Base-by-base conservation (phyloP, 2,888 invertebrate species). In the Unio pictorum region DNA sequence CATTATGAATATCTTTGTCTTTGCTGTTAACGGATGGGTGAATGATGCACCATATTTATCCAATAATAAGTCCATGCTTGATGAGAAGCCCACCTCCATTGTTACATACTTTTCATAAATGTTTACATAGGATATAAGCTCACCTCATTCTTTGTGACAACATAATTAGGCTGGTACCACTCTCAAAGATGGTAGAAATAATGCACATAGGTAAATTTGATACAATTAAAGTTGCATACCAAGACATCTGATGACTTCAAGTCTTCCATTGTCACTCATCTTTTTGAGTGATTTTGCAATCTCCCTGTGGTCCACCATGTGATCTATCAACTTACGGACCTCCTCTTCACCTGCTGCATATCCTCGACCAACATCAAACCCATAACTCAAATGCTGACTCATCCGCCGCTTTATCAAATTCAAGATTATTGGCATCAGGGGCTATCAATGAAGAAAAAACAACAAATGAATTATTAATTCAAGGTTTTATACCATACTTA, bases 311-410 rank as follows among this genome's bases (percentile, higher is more conserved):
- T 91, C 90, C 0, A 90, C 87, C 81, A 91, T 85, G 77, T 92
- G 92, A 0, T 92, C 92, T 1, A 93, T 87, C 3, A 92, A 87
- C 60, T 90, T 91, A 70, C 91, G 88, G 0, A 93, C 92, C 76
- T 93, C 93, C 76, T 93, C 93, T 58, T 93, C 92, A 0, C 93
- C 93, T 0, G 92, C 92, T 6, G 93, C 92, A 74, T 92, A 93
- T 6, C 93, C 93, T 91, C 93, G 92, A 0, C 93, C 93, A n/a
- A 93, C 92, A 75, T 93, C 93, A 80, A 93, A 93, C 1, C 93
- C 93, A 73, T 92, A 92, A 4, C 92, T 92, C 8, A 93, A 84
- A 72, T 92, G 92, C 60, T 91, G 90, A 72, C 93, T 93, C 23
- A 93, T 92, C 88, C 91, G 90, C 4, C 91, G 88, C 77, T 93